A percentile compares a stretch with the other conserved stretches of the same genome.
Evolutionary conservation across 2,113 vertebrate species (phyloP).

Genomic region (Oplegnathus fasciatus): DNA sequence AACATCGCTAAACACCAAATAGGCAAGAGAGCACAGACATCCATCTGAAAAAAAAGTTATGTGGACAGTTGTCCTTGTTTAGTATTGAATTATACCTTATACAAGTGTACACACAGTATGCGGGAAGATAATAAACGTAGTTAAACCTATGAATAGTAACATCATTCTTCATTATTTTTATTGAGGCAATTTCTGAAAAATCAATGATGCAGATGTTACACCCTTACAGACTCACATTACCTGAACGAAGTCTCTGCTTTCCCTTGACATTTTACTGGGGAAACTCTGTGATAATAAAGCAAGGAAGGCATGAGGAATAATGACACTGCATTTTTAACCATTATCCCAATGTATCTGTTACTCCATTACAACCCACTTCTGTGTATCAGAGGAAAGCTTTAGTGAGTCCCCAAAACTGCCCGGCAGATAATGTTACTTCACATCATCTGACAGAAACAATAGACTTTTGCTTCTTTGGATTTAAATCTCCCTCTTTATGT

Average conservation of each 20-base stretch:
- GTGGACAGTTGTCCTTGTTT: not conserved
- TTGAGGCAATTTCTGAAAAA: not conserved
- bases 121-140: not conserved
- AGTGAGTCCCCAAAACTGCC: not conserved
- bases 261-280: not conserved
- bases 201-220: conserved; percentile 18
- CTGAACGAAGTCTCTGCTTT: conserved; percentile 21
- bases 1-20: not conserved
- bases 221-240: conserved; percentile 14
- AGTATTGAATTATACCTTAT: not conserved
- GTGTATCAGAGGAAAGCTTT: conserved; percentile 10
- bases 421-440: conserved; percentile 13
- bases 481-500: conserved; percentile 16
- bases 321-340: conserved; percentile 20
- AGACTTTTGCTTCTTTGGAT: conserved; percentile 2
- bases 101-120: not conserved
- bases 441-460: not conserved
- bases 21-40: not conserved
- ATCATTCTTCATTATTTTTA: conserved; percentile 10
- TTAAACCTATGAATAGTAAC: not conserved
- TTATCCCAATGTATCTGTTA: conserved; percentile 14
- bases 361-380: conserved; percentile 1
- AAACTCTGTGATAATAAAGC: conserved; percentile 18
- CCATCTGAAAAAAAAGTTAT: not conserved
- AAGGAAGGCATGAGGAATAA: conserved; percentile 8